Conservation (phyloP, 2,797 vertebrate genomes). For the Acanthopagrus latus region DNA sequence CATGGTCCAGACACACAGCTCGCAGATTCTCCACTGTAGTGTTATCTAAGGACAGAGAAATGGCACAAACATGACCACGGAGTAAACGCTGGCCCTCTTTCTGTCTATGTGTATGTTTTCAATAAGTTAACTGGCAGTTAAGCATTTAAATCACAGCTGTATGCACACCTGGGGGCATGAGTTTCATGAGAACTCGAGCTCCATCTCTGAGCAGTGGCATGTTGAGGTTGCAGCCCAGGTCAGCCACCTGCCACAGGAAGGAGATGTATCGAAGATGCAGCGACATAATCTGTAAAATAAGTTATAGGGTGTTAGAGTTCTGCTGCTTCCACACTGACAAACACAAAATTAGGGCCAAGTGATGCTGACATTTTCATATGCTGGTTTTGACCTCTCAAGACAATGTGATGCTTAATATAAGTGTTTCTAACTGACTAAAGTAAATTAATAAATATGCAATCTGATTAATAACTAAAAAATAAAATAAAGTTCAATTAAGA, state of each 20-base stretch:
- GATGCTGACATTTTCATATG: not conserved
- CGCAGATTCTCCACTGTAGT: constrained; percentile 97
- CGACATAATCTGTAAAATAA: constrained; percentile 95
- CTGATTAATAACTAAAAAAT: not conserved
- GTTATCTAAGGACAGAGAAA: constrained; percentile 87
- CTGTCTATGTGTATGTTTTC: constrained; percentile 11
- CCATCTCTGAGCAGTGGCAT: constrained; percentile 98
- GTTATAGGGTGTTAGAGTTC: not conserved
- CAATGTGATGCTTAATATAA: not conserved
- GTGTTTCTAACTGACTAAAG: not conserved
- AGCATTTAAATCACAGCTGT: not conserved
- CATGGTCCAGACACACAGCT: constrained; percentile 97
- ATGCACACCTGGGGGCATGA: constrained; percentile 96
- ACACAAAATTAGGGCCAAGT: not conserved
- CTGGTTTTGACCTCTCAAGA: not conserved
- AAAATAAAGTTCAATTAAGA: not conserved
- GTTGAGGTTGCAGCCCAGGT: constrained; percentile 96
- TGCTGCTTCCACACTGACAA: not conserved
- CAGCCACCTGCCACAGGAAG: constrained; percentile 99
- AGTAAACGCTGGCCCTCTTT: not conserved
- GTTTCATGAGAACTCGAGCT: constrained; percentile 98
- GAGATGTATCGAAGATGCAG: constrained; percentile 98
- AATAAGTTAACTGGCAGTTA: not conserved
- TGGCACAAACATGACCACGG: constrained; percentile 2
- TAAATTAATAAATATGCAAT: not conserved